A percentile compares a stretch with the other conserved stretches of the same genome.
These are phyloP conservation scores for Callimico goeldii DNA, from an alignment of 2,797 vertebrate genomes.

Conservation along the genomic window DNA sequence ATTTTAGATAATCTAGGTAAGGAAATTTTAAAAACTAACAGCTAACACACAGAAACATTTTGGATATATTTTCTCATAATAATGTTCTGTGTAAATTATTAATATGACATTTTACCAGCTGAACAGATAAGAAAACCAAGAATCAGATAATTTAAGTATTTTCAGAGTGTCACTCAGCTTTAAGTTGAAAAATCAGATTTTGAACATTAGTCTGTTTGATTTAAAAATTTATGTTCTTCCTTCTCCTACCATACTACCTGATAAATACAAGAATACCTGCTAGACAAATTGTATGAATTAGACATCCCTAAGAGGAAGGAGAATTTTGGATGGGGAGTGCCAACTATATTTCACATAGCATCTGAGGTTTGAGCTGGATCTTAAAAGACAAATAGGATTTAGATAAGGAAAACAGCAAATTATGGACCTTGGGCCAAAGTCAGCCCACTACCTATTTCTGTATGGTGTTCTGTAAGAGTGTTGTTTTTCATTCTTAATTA, in stretches of 20 bases:
- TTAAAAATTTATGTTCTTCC: slow-evolving; percentile 20
- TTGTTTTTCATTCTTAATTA: not conserved
- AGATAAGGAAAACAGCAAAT: not conserved
- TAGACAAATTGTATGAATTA: not conserved
- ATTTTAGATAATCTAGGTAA: slow-evolving; percentile 28
- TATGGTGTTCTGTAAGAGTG: not conserved
- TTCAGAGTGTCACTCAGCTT: not conserved
- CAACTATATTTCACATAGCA: not conserved
- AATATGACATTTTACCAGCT: not conserved
- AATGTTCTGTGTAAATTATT: not conserved
- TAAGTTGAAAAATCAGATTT: slow-evolving; percentile 2
- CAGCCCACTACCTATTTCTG: not conserved
- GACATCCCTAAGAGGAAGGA: not conserved
- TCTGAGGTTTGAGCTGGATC: not conserved
- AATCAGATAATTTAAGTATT: not conserved
- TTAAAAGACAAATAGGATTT: slow-evolving; percentile 19
- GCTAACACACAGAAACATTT: not conserved
- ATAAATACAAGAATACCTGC: not conserved
- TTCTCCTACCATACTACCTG: not conserved
- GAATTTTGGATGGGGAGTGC: not conserved
- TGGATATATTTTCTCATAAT: not conserved
- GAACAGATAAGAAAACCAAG: not conserved
- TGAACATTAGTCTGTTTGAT: not conserved
- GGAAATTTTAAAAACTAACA: not conserved
- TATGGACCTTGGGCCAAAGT: not conserved